Evolutionary conservation across 53 echinoderm and acorn worm species (phyloP).

Genomic region (Actinopyga echinites): DNA sequence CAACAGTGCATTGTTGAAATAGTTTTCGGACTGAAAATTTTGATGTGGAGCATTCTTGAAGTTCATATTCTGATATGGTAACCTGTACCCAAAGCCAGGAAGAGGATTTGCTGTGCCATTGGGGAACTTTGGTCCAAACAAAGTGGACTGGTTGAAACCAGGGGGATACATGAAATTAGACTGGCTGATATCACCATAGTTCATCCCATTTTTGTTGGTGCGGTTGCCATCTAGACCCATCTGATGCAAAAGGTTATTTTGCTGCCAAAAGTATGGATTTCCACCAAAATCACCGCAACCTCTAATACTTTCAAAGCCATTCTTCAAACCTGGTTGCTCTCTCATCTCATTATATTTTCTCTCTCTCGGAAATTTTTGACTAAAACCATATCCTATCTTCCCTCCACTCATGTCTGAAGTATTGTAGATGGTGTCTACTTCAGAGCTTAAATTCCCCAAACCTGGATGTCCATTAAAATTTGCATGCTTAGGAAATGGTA

Average conservation of each 20-base stretch:
- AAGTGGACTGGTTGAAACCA: not conserved
- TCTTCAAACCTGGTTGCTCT: not conserved
- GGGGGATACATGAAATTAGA: not conserved
- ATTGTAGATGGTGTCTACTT: not conserved
- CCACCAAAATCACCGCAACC: slow-evolving; percentile 12
- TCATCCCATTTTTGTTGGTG: not conserved
- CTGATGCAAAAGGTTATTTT: not conserved
- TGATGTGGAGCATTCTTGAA: not conserved
- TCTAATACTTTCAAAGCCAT: not conserved
- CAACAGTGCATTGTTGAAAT: slow-evolving; percentile 8
- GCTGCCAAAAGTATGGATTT: not conserved
- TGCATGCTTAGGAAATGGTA: not conserved
- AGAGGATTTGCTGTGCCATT: not conserved
- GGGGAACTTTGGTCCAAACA: slow-evolving; percentile 5
- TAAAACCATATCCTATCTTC: not conserved
- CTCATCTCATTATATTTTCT: too few species aligned
- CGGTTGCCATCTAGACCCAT: not conserved
- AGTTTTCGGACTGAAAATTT: not conserved
- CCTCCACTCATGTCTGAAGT: not conserved
- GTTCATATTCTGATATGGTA: not conserved
- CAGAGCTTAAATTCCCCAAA: not conserved
- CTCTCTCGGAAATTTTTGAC: not conserved
- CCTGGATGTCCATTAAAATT: not conserved
- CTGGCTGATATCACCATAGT: not conserved
- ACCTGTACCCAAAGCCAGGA: not conserved